Evolutionary conservation across 2,797 vertebrate genomes (phyloP).

Genomic region (Chiroxiphia lanceolata): DNA sequence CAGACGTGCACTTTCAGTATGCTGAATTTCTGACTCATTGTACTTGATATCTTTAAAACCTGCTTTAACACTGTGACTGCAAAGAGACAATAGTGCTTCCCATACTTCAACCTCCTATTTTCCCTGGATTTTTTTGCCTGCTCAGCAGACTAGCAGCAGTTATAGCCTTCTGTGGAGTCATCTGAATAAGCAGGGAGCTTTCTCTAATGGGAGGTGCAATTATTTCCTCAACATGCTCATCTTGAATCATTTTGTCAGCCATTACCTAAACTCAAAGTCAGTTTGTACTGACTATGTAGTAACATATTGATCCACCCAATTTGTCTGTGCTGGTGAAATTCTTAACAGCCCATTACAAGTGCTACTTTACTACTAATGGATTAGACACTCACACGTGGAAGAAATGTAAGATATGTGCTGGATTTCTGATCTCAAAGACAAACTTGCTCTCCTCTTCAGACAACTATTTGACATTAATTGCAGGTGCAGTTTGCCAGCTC

Average conservation of each 20-base stretch:
- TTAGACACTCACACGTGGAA: background rate
- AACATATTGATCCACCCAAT: constrained; percentile 14
- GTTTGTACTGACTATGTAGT: background rate
- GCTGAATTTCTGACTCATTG: background rate
- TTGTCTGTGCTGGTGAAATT: background rate
- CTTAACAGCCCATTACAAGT: background rate
- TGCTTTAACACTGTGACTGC: background rate
- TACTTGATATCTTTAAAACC: background rate
- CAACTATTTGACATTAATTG: background rate
- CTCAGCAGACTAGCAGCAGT: background rate
- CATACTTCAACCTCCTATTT: background rate
- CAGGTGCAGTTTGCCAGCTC: background rate
- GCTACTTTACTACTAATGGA: background rate
- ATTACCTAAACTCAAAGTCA: background rate
- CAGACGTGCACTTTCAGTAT: background rate
- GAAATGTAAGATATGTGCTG: background rate
- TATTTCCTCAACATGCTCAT: background rate
- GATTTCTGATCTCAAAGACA: background rate
- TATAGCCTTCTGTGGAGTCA: background rate
- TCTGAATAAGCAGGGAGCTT: background rate
- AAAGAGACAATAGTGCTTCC: background rate
- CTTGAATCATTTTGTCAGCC: background rate
- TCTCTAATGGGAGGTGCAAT: background rate
- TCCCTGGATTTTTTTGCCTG: background rate
- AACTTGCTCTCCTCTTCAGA: background rate